Percentiles rank a stretch among this genome's conserved stretches.
phyloP scores from a whole-genome alignment of 1,140 invertebrate species.

The Psix sp. region DNA sequence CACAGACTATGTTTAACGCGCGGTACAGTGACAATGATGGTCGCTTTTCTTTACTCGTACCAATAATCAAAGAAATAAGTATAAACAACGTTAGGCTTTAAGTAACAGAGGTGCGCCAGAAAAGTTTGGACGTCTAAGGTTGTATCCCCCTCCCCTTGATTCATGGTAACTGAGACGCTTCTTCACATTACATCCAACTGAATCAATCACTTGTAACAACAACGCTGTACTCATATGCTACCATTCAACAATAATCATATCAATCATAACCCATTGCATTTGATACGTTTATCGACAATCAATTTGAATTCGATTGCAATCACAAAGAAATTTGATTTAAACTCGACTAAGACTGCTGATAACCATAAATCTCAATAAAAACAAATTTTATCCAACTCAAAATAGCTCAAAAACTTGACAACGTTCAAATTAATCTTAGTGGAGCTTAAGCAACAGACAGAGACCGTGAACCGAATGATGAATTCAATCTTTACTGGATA shows the following conservation, averaged over 20 bases:
- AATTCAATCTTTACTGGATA: neutral
- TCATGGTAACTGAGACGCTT: slow-evolving; percentile 24
- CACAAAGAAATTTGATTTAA: neutral
- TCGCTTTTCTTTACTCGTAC: slow-evolving; percentile 9
- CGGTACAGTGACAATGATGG: slow-evolving; percentile 48
- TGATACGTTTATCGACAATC: neutral
- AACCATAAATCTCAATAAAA: neutral
- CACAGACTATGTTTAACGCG: slow-evolving; percentile 49
- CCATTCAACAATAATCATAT: neutral
- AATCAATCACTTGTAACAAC: neutral
- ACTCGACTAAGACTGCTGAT: no score
- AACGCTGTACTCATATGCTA: no score
- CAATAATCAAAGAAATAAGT: slow-evolving; percentile 34
- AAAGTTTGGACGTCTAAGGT: slow-evolving; percentile 32
- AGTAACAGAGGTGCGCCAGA: slow-evolving; percentile 31
- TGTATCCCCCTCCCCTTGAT: slow-evolving; percentile 2
- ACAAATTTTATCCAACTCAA: neutral
- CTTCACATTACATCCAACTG: neutral
- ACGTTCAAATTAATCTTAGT: neutral
- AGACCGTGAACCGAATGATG: neutral
- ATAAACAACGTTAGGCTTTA: slow-evolving; percentile 40
- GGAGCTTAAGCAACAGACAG: neutral
- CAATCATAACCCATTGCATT: neutral
- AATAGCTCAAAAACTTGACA: neutral
- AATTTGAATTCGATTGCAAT: neutral